Base-by-base conservation (phyloP, 2,113 vertebrate species). In the Urocitellus parryii region DNA sequence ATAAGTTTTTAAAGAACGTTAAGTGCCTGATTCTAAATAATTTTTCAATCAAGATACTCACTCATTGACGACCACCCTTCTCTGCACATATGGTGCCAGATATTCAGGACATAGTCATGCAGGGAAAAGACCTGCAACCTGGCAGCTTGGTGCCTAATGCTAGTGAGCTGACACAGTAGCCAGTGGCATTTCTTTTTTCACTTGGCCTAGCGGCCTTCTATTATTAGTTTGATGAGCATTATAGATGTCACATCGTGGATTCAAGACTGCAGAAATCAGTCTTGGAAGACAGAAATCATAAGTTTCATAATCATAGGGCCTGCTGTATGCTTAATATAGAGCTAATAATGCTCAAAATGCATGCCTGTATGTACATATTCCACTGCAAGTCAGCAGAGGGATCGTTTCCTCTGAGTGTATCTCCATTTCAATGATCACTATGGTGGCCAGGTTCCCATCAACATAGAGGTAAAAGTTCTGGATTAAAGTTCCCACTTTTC, bases 1-100 rank as follows among this genome's bases (percentile, higher is more conserved):
- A 34, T 16, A 32, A 53, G 32, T 24, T 18, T 63, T 93, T 78
- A 78, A 89, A 53, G 45, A 53, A 39, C 34, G 74, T 92, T 74
- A 42, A 78, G n/a, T 53, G 32, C 51, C 11, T 63, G 37, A 27
- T 73, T 84, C 61, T 37, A 74, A 68, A 37, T 63, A 25, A 37
- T 58, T 20, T 37, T 53, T 92, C 24, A 85, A 17, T 25, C 22
- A n/a, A 70, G 12, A 70, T 1, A 1, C 24, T 85, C 63, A 58
- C 25, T 85, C 65, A 58, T 20, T 42, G 58, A 53, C 13, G 63
- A 39, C 5, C 27, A 32, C 37, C 13, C 12, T 11, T n/a, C 17
- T 12, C 4, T 0, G 8, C 20, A 20, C 68, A 48, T n/a, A 17
- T 3, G 1, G 0, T 0, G 7, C 11, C 74, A 53, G 32, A 45